A percentile compares a stretch with the other conserved stretches of the same genome.
These are phyloP conservation scores for Aleadryas rufinucha DNA, from an alignment of 2,113 vertebrate genomes.

Conservation along the genomic window DNA sequence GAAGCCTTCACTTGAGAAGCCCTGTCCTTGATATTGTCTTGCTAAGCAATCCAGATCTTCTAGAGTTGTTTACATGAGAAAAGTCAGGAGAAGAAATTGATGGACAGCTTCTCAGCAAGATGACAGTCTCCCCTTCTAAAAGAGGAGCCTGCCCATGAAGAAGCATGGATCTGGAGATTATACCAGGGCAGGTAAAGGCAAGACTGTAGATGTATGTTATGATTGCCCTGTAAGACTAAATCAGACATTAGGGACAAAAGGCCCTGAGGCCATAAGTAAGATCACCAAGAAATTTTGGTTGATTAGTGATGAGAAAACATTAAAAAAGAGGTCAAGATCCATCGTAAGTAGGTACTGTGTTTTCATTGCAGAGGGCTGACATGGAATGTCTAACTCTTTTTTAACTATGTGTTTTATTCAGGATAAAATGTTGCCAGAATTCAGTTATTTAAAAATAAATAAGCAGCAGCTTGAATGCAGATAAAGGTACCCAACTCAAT, in stretches of 20 bases:
- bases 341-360: background rate
- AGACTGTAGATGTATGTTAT: background rate
- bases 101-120: background rate
- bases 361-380: background rate
- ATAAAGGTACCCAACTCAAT: slow-evolving; percentile 52
- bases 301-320: background rate
- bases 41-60: background rate
- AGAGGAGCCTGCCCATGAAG: background rate
- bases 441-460: slow-evolving; percentile 41
- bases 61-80: background rate
- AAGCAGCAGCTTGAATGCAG: slow-evolving; percentile 30
- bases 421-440: slow-evolving; percentile 2
- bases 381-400: background rate
- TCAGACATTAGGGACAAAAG: background rate
- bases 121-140: background rate
- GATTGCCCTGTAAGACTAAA: background rate
- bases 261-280: background rate
- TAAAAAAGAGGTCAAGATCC: background rate
- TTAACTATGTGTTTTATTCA: background rate
- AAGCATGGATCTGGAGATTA: background rate
- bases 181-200: background rate
- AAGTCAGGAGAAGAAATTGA: background rate
- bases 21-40: background rate
- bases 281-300: background rate
- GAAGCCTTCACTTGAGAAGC: background rate